Base-by-base conservation (phyloP, 1,140 invertebrate genomes). In the Habropoda laboriosa region DNA sequence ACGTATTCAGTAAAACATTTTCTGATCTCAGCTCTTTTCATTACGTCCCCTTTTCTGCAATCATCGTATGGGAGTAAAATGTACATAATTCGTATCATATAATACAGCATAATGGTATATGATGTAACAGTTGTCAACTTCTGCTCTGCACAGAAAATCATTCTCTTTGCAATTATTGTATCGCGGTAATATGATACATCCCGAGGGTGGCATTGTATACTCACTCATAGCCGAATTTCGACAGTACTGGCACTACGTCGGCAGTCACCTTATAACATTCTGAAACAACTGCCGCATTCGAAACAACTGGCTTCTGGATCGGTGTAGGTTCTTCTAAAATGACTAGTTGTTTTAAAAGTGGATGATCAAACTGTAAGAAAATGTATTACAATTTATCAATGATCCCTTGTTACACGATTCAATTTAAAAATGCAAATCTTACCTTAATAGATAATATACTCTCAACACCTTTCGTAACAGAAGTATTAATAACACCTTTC, bases 1-100 rank as follows among this genome's bases (percentile, higher is more conserved):
- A 98, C 95, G 91, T 98, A 98, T 58, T 96, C 95, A 21, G 95
- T 96, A 35, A 98, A 93, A 85, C 94, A 92, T 86, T 95, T 94
- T 88, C 96, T 95, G 58, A 97, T 94, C 70, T 97, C 95, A 10
- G 92, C 88, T 27, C 94, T 92, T 10, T 95, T 94, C 66, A 98
- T 91, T 35, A 95, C 93, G 78, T 96, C 95, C 53, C 96, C 97
- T 91, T 97, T 97, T 86, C 97, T 97, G 88, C 83, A 95, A 94
- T 89, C 87, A 83, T 92, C 89, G 1, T 86, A 88, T 80, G 71
- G 67, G 51, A 75, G 47, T 80, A 76, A 79, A 86, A 58, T 77
- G 49, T 75, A 86, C 38, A 73, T 58, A 72, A 80, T 82, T 58
- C 42, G 53, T 42, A 63, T 81, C 63, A 79, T 70, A 70, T 74